Percentiles rank a stretch among this genome's conserved stretches.
These are phyloP conservation scores for Pelvicachromis taeniatus DNA, from an alignment of 2,113 vertebrate species.

Conservation along the genomic window DNA sequence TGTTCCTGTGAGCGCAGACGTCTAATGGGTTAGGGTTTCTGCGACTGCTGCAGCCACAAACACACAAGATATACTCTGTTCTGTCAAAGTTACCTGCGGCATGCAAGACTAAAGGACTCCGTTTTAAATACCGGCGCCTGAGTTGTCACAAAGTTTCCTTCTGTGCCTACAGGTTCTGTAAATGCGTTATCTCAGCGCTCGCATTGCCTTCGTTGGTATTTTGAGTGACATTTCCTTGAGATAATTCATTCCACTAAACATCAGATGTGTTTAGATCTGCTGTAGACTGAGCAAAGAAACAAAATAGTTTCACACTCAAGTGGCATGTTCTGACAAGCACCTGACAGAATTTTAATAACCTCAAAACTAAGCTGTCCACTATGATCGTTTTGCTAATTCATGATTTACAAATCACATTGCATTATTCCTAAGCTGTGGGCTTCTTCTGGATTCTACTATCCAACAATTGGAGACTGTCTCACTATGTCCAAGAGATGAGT, in stretches of 20 bases:
- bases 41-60: slow-evolving; percentile 2
- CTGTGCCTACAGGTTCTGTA: background rate
- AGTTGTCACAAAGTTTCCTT: background rate
- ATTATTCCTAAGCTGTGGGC: background rate
- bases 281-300: background rate
- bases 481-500: background rate
- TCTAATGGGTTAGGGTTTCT: background rate
- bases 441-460: background rate
- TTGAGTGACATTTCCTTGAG: background rate
- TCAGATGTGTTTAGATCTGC: background rate
- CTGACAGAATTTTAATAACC: accelerated
- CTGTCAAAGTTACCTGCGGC: background rate
- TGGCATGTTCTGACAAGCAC: background rate
- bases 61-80: background rate
- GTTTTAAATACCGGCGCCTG: background rate
- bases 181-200: background rate
- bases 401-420: background rate
- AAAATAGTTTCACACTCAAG: background rate
- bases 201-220: background rate
- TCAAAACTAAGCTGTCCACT: background rate
- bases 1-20: background rate
- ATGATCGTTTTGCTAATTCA: background rate
- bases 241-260: slow-evolving; percentile 10
- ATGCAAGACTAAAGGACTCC: background rate
- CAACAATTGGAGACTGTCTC: background rate